These are phyloP conservation scores for Paralinhomoeus sp. DNA, from an alignment of 2,888 invertebrate genomes.

Conservation along the genomic window DNA sequence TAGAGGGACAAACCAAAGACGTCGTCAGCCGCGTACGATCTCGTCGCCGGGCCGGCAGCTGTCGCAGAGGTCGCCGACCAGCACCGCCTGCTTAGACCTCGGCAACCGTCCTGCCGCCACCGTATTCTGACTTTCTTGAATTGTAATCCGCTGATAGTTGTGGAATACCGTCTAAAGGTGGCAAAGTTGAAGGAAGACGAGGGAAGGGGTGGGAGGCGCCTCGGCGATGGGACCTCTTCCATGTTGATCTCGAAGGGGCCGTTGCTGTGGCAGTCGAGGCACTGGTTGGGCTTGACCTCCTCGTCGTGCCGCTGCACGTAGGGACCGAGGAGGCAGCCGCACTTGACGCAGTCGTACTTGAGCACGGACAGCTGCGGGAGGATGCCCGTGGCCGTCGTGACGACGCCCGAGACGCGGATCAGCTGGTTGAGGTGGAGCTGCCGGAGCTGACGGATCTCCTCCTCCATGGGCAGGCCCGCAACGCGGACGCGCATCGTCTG, in stretches of 20 bases:
- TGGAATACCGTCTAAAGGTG: slow-evolving; percentile 71
- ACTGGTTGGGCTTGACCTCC: slow-evolving; percentile 83
- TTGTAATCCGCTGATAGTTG: slow-evolving; percentile 87
- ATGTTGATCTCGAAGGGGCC: slow-evolving; percentile 95
- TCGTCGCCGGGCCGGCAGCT: slow-evolving; percentile 95
- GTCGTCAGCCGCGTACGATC: too few species aligned
- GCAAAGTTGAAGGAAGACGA: too few species aligned
- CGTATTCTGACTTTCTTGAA: slow-evolving; percentile 92
- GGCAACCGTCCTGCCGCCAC: slow-evolving; percentile 93
- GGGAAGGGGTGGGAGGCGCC: not conserved
- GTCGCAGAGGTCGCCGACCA: slow-evolving; percentile 82
- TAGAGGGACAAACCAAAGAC: too few species aligned
- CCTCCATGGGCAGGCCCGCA: slow-evolving; percentile 75
- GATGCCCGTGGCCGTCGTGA: slow-evolving; percentile 74
- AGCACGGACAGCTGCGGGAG: slow-evolving; percentile 81
- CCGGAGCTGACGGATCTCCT: slow-evolving; percentile 73
- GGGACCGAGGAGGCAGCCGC: slow-evolving; percentile 79
- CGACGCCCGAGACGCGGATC: slow-evolving; percentile 74
- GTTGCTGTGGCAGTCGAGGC: slow-evolving; percentile 86
- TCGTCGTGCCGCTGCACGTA: slow-evolving; percentile 71
- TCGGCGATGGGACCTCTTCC: slow-evolving; percentile 40
- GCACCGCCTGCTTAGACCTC: slow-evolving; percentile 80
- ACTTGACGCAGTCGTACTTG: slow-evolving; percentile 89
- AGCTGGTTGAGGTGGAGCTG: slow-evolving; percentile 60
- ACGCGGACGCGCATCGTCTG: slow-evolving; percentile 70